Conservation (phyloP, 2,888 invertebrate species). For the Sicus ferrugineus region DNA sequence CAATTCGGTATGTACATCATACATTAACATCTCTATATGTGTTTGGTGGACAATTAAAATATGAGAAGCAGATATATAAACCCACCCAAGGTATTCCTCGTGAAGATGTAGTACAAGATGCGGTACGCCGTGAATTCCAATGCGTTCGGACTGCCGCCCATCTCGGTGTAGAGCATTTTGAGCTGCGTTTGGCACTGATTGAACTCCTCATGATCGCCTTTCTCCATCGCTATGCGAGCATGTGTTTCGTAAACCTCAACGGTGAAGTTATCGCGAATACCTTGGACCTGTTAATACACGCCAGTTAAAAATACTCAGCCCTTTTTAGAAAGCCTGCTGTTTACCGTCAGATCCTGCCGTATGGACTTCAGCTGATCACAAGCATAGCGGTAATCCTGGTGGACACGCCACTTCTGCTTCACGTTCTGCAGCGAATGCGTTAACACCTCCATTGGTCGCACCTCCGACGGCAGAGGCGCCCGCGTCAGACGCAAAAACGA, state of each 20-base stretch:
- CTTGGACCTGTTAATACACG: constrained; percentile 81
- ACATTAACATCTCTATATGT: too few relatives aligned
- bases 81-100: constrained; percentile 94
- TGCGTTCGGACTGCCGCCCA: constrained; percentile 74
- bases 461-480: constrained; percentile 91
- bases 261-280: constrained; percentile 91
- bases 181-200: constrained; percentile 99
- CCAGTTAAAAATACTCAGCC: not conserved
- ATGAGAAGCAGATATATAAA: constrained; percentile 41
- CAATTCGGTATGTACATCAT: constrained; percentile 19
- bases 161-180: constrained; percentile 89
- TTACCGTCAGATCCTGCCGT: constrained; percentile 98
- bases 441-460: constrained; percentile 89
- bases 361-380: constrained; percentile 99
- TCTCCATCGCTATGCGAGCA: constrained; percentile 96
- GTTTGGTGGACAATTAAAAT: not conserved
- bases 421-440: constrained; percentile 87
- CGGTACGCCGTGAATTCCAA: constrained; percentile 96
- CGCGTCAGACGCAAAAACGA: constrained; percentile 94
- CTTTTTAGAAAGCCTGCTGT: constrained; percentile 9
- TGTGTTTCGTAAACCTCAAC: constrained; percentile 99
- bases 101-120: constrained; percentile 96
- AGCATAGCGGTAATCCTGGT: constrained; percentile 93
- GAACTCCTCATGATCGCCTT: constrained; percentile 98
- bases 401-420: constrained; percentile 87